Base-by-base conservation (phyloP, 2,797 vertebrate genomes). In the Propithecus deckenii region DNA sequence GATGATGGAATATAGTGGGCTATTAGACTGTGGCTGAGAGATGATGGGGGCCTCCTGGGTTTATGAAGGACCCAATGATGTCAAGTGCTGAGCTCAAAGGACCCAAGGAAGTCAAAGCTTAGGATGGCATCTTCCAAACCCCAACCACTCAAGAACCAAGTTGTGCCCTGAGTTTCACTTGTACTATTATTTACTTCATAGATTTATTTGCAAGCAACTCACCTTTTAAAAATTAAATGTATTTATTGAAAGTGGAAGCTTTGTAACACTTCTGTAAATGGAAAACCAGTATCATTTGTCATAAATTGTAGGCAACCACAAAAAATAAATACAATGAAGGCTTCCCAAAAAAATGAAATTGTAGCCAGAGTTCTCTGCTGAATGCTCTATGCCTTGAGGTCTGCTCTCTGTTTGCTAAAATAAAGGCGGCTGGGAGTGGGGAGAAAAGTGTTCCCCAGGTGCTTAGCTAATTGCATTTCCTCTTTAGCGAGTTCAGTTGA, bases 181-280 rank as follows among this genome's bases (percentile, higher is more conserved):
- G 30, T 1, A 20, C 52, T 48, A 7, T 78, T 32, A 67, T 52
- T 86, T 61, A 41, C 7, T 41, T 38, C 9, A 52, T 11, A 59
- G 61, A 57, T 55, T 74, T 75, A 71, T 72, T 41, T 59, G 35
- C 59, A 67, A 89, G 79, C 65, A 81, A 55, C 13, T 78, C 74
- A 28, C 48, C 96, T 89, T 41, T 69, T 65, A 96, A 87, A 96
- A 59, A 38, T 55, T 84, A 91, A 88, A 65, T 75, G 63, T 15
- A 30, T 75, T 57, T 80, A 81, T 81, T 90, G 83, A 88, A 83
- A 91, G 38, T 7, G 46, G 52, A 41, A 80, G 78, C 57, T 84
- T 75, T n/a, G n/a, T 61, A 55, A 92, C 41, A 61, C 25, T 59
- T 57, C 38, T 41, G 4, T 50, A 86, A 95, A 61, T 84, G 50